phyloP scores from a whole-genome alignment of 92 coral and sea anemone genomes.

The Montipora capitata region DNA sequence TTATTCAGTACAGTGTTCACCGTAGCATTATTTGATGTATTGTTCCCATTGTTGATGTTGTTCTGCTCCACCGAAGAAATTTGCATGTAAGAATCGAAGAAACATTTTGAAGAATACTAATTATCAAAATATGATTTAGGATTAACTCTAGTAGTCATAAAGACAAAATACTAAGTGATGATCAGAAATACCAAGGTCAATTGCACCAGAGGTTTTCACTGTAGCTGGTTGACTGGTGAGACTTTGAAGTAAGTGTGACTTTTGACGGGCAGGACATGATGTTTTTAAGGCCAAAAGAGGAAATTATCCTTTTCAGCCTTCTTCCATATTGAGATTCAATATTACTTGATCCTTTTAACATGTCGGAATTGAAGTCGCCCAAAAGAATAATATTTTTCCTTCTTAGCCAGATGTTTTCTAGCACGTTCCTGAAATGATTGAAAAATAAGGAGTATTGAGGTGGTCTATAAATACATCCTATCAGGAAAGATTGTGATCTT shows the following conservation, averaged over 20 bases:
- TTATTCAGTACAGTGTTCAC: conserved; percentile 37
- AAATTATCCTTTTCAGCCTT: conserved; percentile 29
- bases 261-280: conserved; percentile 43
- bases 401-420: conserved; percentile 8
- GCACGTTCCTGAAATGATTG: conserved; percentile 10
- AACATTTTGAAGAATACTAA: too few species aligned
- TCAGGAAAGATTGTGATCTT: conserved; percentile 38
- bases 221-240: conserved; percentile 51
- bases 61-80: conserved; percentile 45
- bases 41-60: conserved; percentile 40
- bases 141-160: too few species aligned
- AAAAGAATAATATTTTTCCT: not conserved
- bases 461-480: conserved; percentile 34
- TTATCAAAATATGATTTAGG: too few species aligned
- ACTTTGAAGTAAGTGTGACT: conserved; percentile 16
- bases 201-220: conserved; percentile 45
- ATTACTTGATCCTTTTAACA: conserved; percentile 9
- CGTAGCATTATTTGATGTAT: conserved; percentile 25
- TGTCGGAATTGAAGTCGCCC: conserved; percentile 56
- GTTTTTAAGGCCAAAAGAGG: conserved; percentile 32
- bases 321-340: conserved; percentile 32
- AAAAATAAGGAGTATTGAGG: conserved; percentile 33
- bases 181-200: conserved; percentile 15
- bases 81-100: not conserved
- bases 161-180: too few species aligned